These are phyloP conservation scores for Aphrocallistes beatrix DNA, from an alignment of 37 sponge, comb jelly and placozoan species.

Conservation along the genomic window DNA sequence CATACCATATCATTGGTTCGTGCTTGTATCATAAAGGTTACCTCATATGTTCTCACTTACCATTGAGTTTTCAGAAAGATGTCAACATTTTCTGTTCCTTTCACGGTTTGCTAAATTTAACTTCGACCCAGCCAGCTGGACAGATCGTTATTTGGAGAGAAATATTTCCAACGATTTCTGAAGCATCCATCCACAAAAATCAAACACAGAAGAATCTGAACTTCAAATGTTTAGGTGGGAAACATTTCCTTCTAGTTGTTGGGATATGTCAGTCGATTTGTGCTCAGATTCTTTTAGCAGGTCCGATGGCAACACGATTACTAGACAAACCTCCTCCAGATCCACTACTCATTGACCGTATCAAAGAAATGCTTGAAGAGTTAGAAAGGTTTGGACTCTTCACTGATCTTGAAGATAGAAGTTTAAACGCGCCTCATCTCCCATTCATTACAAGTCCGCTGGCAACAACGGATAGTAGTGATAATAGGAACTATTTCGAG, in stretches of 20 bases:
- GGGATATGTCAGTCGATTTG: background rate
- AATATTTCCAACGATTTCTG: background rate
- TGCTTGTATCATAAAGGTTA: constrained; percentile 16
- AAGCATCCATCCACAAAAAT: background rate
- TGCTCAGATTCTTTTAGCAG: background rate
- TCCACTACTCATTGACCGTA: background rate
- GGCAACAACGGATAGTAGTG: background rate
- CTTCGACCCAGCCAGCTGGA: background rate
- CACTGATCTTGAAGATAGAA: background rate
- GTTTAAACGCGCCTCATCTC: background rate
- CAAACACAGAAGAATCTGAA: background rate
- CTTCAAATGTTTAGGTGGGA: constrained; percentile 13
- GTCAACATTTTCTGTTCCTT: background rate
- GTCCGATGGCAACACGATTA: background rate
- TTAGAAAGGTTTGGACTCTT: background rate
- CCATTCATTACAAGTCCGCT: background rate
- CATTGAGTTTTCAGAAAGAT: background rate
- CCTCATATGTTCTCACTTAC: background rate
- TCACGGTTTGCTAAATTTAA: background rate
- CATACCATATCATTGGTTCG: background rate
- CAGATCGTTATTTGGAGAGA: constrained; percentile 7
- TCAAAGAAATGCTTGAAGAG: constrained; percentile 5
- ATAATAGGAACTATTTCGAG: background rate
- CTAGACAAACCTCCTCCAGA: background rate
- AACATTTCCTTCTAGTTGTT: background rate